Base-by-base conservation (phyloP, 2,113 vertebrate genomes). In the Perca flavescens region DNA sequence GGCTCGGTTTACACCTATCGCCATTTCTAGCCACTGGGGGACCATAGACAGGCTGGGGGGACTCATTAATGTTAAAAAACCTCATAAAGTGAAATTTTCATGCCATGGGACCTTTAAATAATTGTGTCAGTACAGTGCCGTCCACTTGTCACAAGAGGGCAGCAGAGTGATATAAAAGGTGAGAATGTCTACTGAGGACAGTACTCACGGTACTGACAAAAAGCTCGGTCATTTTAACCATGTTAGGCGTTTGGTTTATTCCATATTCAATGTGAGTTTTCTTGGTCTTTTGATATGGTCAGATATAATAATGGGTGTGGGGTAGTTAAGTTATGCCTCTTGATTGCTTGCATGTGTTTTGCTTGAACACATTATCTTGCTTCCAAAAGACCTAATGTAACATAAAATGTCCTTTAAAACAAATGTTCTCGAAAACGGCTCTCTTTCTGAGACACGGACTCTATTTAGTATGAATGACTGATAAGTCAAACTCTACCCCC, bases 121-220 rank as follows among this genome's bases (percentile, higher is more conserved):
- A 58, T 28, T 22, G 1, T 73, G 25, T 25, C 14, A 71, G 53
- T 10, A 10, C 6, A 68, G 22, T 0, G 65, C 19, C 22, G 4
- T 19, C 47, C 11, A n/a, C 12, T 57, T 36, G 31, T 71, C 89
- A 90, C 77, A 71, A 82, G 89, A 80, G 74, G 87, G 87, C 87
- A 89, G 83, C 79, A 91, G 77, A 87, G 77, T 13, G 74, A 14
- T 17, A 53, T 21, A 14, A 25, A 74, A 74, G 17, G 22, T 49
- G 5, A 63, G 5, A 46, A 28, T 3, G 13, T 66, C 40, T 15
- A 2, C 5, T 50, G 19, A 15, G 52, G 6, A 34, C 7, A 16
- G 31, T 15, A 3, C 15, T 11, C 7, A 49, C 5, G 34, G 16
- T 61, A 22, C 57, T n/a, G 22, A 56, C 22, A 22, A 31, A 36